These are phyloP conservation scores for Imbricaverruca yamaguchii DNA, from an alignment of 2,888 invertebrate species.

Conservation along the genomic window DNA sequence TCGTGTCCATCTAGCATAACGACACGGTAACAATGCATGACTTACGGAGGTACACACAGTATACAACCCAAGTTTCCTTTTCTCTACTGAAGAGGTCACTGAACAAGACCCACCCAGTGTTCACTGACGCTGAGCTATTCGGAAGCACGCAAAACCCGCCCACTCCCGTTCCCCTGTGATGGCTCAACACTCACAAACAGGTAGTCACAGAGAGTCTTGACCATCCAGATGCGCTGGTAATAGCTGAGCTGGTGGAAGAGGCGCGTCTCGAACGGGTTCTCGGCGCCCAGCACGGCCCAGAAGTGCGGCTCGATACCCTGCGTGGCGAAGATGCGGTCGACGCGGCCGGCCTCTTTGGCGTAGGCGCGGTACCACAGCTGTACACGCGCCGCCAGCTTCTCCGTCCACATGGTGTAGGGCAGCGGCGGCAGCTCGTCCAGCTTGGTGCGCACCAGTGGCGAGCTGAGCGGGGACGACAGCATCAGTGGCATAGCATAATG, in stretches of 20 bases:
- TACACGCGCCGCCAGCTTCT: conserved; percentile 45
- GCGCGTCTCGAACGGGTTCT: conserved; percentile 45
- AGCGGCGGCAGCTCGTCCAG: conserved; percentile 47
- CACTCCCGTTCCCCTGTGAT: too few relatives aligned
- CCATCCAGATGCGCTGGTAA: conserved; percentile 49
- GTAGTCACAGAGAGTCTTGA: conserved; percentile 51
- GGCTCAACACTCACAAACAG: conserved; percentile 39
- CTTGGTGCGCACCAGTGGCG: conserved; percentile 41
- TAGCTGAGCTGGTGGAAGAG: conserved; percentile 49
- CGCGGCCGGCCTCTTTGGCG: conserved; percentile 41
- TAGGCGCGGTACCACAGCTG: conserved; percentile 49
- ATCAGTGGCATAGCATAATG: too few relatives aligned
- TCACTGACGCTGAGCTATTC: too few relatives aligned
- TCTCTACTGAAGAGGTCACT: too few relatives aligned
- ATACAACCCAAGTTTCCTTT: too few relatives aligned
- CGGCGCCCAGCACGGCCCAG: conserved; percentile 47
- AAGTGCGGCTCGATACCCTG: conserved; percentile 51
- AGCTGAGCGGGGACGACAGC: conserved; percentile 36
- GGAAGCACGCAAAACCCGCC: too few relatives aligned
- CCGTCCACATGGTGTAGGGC: conserved; percentile 53
- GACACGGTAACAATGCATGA: too few relatives aligned
- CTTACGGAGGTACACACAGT: too few relatives aligned
- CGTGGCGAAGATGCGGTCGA: conserved; percentile 43
- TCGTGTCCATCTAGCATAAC: too few relatives aligned
- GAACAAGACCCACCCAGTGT: too few relatives aligned